Conservation (phyloP, 2,888 invertebrate species). For the Megastigmus dorsalis region DNA sequence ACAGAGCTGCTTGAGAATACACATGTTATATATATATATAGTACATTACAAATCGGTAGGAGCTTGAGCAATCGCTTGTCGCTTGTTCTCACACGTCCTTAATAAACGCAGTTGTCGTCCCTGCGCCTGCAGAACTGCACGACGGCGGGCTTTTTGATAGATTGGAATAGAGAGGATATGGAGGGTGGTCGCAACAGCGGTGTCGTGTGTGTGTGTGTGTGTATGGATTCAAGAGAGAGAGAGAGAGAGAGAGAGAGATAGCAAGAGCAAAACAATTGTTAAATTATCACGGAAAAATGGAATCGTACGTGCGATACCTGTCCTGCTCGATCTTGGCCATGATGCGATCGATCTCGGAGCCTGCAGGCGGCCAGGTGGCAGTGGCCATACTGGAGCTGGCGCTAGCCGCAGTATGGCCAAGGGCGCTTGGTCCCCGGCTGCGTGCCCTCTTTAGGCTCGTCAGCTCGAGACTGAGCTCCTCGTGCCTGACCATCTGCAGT, state of each 20-base stretch:
- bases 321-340: conserved; percentile 96
- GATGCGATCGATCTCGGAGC: conserved; percentile 91
- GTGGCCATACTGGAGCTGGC: conserved; percentile 71
- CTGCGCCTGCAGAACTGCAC: no score
- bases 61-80: no score
- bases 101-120: no score
- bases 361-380: conserved; percentile 75
- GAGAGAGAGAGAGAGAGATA: neutral
- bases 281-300: neutral
- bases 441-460: conserved; percentile 81
- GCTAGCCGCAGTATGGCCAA: neutral
- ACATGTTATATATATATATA: no score
- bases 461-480: conserved; percentile 92
- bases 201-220: no score
- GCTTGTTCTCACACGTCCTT: no score
- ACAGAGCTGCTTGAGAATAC: no score
- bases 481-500: conserved; percentile 82
- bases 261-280: neutral
- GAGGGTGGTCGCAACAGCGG: no score
- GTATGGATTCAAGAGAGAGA: neutral
- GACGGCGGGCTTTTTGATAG: no score
- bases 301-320: conserved; percentile 58
- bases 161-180: no score
- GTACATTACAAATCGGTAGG: no score
- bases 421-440: conserved; percentile 58